A percentile compares a stretch with the other conserved stretches of the same genome.
Evolutionary conservation across 2,113 vertebrate genomes (phyloP).

Genomic region (Neopipo cinnamomea): DNA sequence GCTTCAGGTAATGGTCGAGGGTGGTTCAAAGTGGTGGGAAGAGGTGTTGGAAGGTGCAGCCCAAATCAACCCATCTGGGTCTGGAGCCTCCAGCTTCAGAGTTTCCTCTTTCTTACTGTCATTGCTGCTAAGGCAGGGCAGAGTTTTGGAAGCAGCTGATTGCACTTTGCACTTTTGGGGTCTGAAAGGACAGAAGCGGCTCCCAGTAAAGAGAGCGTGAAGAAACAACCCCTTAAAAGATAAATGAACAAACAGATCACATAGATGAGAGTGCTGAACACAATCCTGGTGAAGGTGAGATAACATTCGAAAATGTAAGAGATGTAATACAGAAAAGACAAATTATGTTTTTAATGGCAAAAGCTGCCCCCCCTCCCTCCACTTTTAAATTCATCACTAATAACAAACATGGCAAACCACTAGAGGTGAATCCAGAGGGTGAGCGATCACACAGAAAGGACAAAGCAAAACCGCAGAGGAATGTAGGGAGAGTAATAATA

Average conservation of each 20-base stretch:
- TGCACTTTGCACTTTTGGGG: not conserved
- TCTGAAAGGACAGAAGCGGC: not conserved
- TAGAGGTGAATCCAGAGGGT: not conserved
- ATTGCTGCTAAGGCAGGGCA: not conserved
- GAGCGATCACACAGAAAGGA: too few species aligned
- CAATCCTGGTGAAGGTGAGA: not conserved
- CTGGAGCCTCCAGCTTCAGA: not conserved
- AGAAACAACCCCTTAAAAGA: not conserved
- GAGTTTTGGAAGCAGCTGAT: not conserved
- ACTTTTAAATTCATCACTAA: not conserved
- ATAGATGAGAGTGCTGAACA: not conserved
- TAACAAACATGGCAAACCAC: not conserved
- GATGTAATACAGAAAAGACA: not conserved
- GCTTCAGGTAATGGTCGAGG: rapidly evolving
- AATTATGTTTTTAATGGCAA: not conserved
- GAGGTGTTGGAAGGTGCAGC: not conserved
- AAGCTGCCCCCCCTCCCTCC: not conserved
- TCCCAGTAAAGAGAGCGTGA: not conserved
- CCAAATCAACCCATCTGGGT: too few species aligned
- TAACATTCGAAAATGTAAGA: not conserved
- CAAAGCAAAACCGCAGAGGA: too few species aligned
- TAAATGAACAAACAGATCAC: not conserved
- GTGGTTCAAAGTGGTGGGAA: not conserved
- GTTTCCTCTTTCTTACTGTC: not conserved
- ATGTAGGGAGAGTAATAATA: too few species aligned